These are phyloP conservation scores for Eupithecia pulchellata DNA, from an alignment of 2,888 invertebrate species.

Conservation along the genomic window DNA sequence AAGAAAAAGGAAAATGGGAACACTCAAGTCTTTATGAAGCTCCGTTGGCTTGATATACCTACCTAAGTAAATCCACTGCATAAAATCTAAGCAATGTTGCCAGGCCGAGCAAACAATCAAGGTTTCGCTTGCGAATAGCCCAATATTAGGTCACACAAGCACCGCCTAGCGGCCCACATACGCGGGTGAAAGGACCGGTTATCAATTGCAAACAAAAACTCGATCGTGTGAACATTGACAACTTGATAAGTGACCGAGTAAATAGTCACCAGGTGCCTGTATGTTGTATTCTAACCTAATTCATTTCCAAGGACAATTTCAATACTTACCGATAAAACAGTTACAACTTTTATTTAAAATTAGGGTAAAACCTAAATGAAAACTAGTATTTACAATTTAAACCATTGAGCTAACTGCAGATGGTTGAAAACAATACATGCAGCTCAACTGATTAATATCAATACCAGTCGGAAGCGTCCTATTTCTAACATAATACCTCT, in stretches of 20 bases:
- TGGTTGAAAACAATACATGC: no score
- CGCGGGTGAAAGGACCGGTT: constrained; percentile 42
- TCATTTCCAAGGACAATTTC: no score
- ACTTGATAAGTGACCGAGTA: constrained; percentile 32
- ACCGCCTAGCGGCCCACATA: constrained; percentile 36
- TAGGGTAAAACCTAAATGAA: no score
- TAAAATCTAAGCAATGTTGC: constrained; percentile 4
- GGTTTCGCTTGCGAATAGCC: constrained; percentile 28
- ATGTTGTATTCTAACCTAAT: neutral
- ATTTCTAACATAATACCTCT: no score
- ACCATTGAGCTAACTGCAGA: no score
- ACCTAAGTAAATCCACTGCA: neutral
- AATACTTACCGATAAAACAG: no score
- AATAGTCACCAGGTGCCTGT: constrained; percentile 11
- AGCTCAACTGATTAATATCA: no score
- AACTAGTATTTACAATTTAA: no score
- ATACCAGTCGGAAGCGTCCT: no score
- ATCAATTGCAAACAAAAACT: constrained; percentile 36
- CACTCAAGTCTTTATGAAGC: neutral
- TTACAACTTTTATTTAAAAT: no score
- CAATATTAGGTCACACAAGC: constrained; percentile 42
- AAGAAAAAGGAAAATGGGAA: no score
- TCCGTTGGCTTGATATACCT: neutral
- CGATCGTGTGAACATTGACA: constrained; percentile 37
- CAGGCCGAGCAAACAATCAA: constrained; percentile 15